Evolutionary conservation across 2,797 vertebrate genomes (phyloP), one percentile per base, ranked within the genome.

Genomic region (Neosalanx taihuensis): DNA sequence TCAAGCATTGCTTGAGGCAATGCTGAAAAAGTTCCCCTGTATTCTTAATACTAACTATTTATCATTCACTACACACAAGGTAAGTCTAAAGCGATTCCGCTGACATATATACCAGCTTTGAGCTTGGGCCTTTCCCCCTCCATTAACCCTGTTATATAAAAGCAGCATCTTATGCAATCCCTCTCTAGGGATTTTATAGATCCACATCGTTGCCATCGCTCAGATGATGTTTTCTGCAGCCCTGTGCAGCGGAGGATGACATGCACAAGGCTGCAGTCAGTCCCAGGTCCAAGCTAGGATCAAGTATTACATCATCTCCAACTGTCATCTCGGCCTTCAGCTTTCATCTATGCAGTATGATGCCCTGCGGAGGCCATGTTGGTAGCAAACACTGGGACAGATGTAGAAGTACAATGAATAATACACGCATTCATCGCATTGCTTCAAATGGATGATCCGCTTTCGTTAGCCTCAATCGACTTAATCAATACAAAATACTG

Each of bases 91-190:
- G 80, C 70, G 33, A 76, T 41, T 71, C 73, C 51, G 6, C 13
- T 64, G 17, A n/a, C 66, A 70, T 67, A 2, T 26, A 35, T 59
- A 33, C 59, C 12, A 53, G 79, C 59, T 76, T 82, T 83, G 83
- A 71, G 76, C 82, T 82, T 82, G 3, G 67, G 67, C 81, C 76
- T 74, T 77, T 33, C 78, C 79, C 77, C 82, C 78, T 86, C 76
- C 74, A 73, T 79, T 88, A 84, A 85, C 85, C 79, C 86, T 67
- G 83, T 90, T 90, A 92, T 78, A 89, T 93, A 91, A 92, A 90
- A 71, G 83, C 89, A 85, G 86, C 84, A 89, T 79, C 74, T 30
- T 90, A 92, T 33, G 82, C 84, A 92, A 91, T 81, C 80, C 72
- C 80, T 85, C 89, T 82, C 89, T 71, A 77, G 87, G 88, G 88